Percentiles rank a stretch among this genome's conserved stretches.
These are phyloP conservation scores for Cyanoderma ruficeps DNA, from an alignment of 2,113 vertebrate genomes.

Conservation along the genomic window DNA sequence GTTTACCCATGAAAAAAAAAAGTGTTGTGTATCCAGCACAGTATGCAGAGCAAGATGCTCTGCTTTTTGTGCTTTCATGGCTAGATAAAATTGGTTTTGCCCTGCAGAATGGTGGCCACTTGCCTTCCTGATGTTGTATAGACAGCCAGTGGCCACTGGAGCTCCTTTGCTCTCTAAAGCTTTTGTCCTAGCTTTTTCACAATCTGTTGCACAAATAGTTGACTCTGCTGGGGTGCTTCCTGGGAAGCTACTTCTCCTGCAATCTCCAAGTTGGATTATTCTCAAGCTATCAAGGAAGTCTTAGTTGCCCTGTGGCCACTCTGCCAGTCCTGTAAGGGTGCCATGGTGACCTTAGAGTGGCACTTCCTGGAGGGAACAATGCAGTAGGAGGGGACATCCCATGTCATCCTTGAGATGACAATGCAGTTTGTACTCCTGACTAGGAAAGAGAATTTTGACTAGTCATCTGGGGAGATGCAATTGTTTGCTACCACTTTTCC, in stretches of 20 bases:
- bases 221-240: background rate
- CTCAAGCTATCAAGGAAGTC: background rate
- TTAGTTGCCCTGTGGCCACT: background rate
- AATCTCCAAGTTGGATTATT: background rate
- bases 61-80: background rate
- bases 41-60: background rate
- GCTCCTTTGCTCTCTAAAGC: background rate
- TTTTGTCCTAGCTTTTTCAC: background rate
- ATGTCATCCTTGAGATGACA: background rate
- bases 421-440: background rate
- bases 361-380: background rate
- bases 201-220: background rate
- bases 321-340: background rate
- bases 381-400: background rate
- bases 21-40: background rate
- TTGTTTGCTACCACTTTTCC: slow-evolving; percentile 9
- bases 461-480: background rate
- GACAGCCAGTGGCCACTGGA: background rate
- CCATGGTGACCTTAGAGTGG: background rate
- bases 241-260: background rate
- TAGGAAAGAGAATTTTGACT: background rate
- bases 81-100: background rate
- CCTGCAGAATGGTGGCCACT: background rate
- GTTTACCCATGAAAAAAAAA: background rate
- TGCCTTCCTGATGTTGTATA: background rate